These are phyloP conservation scores for Steromphala cineraria DNA, from an alignment of 2,888 invertebrate species.

Conservation along the genomic window DNA sequence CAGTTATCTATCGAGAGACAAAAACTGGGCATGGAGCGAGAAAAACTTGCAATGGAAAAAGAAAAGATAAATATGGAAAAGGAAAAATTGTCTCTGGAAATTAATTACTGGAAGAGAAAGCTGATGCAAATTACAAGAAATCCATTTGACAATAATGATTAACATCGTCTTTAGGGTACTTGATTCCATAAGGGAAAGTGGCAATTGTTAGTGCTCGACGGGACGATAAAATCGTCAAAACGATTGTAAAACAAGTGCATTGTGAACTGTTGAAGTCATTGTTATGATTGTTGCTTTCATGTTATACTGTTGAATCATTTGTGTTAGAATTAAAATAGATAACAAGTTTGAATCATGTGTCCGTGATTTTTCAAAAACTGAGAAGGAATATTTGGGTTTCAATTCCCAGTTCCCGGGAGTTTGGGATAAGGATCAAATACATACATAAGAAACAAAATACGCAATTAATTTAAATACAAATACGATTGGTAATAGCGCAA, in stretches of 20 bases:
- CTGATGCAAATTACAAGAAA: not conserved
- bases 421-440: too few relatives aligned
- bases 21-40: conserved; percentile 7
- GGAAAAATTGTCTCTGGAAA: not conserved
- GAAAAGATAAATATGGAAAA: conserved; percentile 14
- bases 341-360: too few relatives aligned
- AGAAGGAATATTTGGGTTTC: too few relatives aligned
- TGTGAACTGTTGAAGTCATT: not conserved
- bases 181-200: not conserved
- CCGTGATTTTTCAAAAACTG: too few relatives aligned
- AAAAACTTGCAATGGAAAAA: conserved; percentile 3
- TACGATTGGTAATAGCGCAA: too few relatives aligned
- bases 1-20: conserved; percentile 6
- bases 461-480: too few relatives aligned
- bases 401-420: too few relatives aligned
- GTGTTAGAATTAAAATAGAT: not conserved
- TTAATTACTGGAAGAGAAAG: conserved; percentile 12
- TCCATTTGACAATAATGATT: not conserved
- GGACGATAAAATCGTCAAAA: not conserved
- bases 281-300: not conserved
- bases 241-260: not conserved
- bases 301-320: not conserved
- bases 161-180: not conserved
- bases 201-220: not conserved
- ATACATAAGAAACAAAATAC: too few relatives aligned